Evolutionary conservation across 2,888 invertebrate species (phyloP).

Genomic region (Pachycephus smyrnensis): DNA sequence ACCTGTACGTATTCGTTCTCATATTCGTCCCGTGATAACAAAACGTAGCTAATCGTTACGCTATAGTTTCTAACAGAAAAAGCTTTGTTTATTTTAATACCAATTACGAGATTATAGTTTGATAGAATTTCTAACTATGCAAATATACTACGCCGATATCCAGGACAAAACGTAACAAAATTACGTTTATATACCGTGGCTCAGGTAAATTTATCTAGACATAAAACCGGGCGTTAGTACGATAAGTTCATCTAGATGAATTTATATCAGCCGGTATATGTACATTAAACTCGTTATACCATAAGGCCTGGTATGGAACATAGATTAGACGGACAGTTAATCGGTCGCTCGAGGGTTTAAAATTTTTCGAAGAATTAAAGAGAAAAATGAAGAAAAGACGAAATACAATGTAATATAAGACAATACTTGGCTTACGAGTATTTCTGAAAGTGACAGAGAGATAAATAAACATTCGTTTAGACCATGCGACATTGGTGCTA

Average conservation of each 20-base stretch:
- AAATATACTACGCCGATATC: no score
- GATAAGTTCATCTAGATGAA: background rate
- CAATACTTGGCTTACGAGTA: background rate
- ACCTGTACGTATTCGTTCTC: background rate
- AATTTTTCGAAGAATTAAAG: background rate
- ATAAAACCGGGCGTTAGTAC: no score
- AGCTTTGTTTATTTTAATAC: no score
- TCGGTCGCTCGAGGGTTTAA: background rate
- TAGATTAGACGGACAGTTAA: background rate
- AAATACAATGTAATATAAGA: background rate
- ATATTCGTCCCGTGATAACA: background rate
- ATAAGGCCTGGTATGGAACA: no score
- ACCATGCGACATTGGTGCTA: background rate
- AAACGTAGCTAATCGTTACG: background rate
- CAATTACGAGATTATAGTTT: no score
- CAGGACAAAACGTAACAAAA: background rate
- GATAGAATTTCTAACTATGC: no score
- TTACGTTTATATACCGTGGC: background rate
- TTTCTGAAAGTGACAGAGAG: background rate
- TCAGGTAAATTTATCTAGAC: background rate
- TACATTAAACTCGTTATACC: no score
- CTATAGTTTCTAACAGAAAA: no score
- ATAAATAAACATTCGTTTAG: background rate
- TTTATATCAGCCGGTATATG: background rate
- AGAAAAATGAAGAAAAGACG: background rate